These are phyloP conservation scores for Neostethus bicornis DNA, from an alignment of 2,797 vertebrate species.

Conservation along the genomic window DNA sequence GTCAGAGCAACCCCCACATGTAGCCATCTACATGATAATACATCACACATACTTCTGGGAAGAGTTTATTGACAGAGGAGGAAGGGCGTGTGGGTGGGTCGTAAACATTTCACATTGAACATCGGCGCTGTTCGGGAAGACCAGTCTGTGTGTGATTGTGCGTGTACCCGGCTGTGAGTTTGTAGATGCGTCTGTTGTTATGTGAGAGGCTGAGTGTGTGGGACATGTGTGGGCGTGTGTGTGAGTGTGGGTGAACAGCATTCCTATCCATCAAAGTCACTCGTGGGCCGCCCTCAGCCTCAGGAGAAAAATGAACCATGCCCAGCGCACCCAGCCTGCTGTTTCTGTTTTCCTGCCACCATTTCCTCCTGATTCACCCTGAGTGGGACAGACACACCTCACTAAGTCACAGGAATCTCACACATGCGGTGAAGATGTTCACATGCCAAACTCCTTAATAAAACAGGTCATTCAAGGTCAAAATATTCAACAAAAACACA, in stretches of 20 bases:
- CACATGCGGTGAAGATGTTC: slow-evolving; percentile 35
- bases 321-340: slow-evolving; percentile 48
- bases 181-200: slow-evolving; percentile 38
- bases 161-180: slow-evolving; percentile 11
- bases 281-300: slow-evolving; percentile 67
- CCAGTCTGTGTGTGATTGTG: slow-evolving; percentile 39
- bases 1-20: slow-evolving; percentile 42
- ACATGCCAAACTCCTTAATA: slow-evolving; percentile 31
- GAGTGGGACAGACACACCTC: slow-evolving; percentile 65
- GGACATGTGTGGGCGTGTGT: slow-evolving; percentile 68
- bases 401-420: slow-evolving; percentile 46
- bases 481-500: background rate
- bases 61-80: slow-evolving; percentile 73
- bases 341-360: slow-evolving; percentile 55
- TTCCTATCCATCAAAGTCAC: slow-evolving; percentile 83
- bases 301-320: slow-evolving; percentile 70
- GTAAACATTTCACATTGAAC: slow-evolving; percentile 71
- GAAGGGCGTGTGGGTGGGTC: slow-evolving; percentile 68
- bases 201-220: slow-evolving; percentile 58
- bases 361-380: slow-evolving; percentile 74
- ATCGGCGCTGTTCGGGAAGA: slow-evolving; percentile 64
- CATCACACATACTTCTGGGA: slow-evolving; percentile 71
- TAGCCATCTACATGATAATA: slow-evolving; percentile 49
- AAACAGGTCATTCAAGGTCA: slow-evolving; percentile 12
- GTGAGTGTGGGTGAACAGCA: slow-evolving; percentile 76